Percentiles rank a stretch among this genome's conserved stretches.
Evolutionary conservation across 2,888 invertebrate species (phyloP).

Genomic region (Drosophila niveifrons): DNA sequence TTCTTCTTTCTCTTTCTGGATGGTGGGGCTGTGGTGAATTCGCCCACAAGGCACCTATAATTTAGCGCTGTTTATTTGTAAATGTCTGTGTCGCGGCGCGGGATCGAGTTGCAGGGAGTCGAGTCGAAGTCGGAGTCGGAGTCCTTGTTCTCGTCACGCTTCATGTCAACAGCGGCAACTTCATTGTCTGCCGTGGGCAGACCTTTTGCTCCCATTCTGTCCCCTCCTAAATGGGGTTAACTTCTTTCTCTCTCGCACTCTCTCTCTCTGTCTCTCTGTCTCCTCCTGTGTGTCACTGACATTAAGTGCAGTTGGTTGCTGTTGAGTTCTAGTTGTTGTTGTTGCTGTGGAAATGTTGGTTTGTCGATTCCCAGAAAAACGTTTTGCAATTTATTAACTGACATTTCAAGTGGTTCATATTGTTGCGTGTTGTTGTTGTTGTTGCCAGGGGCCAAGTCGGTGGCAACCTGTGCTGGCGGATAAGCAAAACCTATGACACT

Average conservation of each 20-base stretch:
- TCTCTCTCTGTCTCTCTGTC: slow-evolving; percentile 10
- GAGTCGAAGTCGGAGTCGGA: too few relatives aligned
- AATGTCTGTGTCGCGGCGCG: slow-evolving; percentile 68
- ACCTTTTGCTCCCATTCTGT: slow-evolving; percentile 9
- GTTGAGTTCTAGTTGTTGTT: slow-evolving; percentile 21
- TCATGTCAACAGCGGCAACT: slow-evolving; percentile 74
- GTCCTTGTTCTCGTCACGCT: slow-evolving; percentile 64
- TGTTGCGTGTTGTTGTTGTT: slow-evolving; percentile 16
- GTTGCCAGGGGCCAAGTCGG: slow-evolving; percentile 9
- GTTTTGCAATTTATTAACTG: slow-evolving; percentile 77
- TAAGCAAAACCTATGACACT: slow-evolving; percentile 64
- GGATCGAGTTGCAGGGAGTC: slow-evolving; percentile 63
- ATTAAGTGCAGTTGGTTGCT: slow-evolving; percentile 71
- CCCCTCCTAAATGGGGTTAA: not conserved
- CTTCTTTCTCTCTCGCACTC: slow-evolving; percentile 10
- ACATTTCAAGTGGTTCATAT: slow-evolving; percentile 63
- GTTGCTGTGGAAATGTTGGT: slow-evolving; percentile 38
- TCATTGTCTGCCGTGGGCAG: slow-evolving; percentile 61
- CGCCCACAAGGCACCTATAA: slow-evolving; percentile 75
- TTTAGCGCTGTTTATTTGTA: slow-evolving; percentile 80
- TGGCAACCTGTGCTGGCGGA: slow-evolving; percentile 34
- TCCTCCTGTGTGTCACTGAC: slow-evolving; percentile 58
- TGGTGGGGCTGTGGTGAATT: slow-evolving; percentile 21
- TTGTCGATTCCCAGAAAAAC: slow-evolving; percentile 73
- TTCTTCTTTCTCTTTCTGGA: not conserved